Evolutionary conservation across 2,888 invertebrate genomes (phyloP), one percentile per base, ranked within the genome.

Genomic region (Leucophora obtusa): DNA sequence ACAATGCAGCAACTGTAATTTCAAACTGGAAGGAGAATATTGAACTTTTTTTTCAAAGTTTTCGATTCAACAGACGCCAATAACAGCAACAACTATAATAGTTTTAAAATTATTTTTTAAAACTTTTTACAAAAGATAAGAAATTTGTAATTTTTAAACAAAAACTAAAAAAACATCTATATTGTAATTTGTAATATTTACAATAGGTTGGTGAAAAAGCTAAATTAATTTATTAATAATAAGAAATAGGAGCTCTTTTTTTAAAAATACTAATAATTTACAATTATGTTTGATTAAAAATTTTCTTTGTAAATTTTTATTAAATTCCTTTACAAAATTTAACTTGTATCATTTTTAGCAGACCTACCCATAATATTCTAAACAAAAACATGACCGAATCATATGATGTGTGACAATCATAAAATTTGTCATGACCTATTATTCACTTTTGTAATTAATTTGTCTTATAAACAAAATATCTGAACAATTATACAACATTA

Each of bases 11-110:
- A 38, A 28, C 33, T 1, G 28, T 11, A 38, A 14, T 38, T 28
- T 10, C 24, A 47, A 28, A 63, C 38, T 38, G 38, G 11, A 38
- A 38, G 38, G 14, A 33, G 43, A 47, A 56, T n/a, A 28, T 59
- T 11, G 65, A 77, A 47, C 71, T 77, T 77, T 53, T n/a, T 70
- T 65, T 38, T 76, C 28, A 28, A 76, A 65, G 65, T 77, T 71
- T 60, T 24, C 17, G 28, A 28, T 28, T 3, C 28, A 28, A 28
- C 28, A 28, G 6, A 28, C 24, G 24, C 24, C 2, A 24, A 24
- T 5, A 24, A 24, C 24, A 24, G 53, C 18, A 35, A 15, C 15
- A 50, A 17, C 54, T 59, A 33, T 35, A 50, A 47, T 35, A 56
- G 47, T 65, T 73, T 56, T 58, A 53, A 60, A 18, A 35, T 53